These are phyloP conservation scores for Distichodus sexfasciatus DNA, from an alignment of 2,797 vertebrate species.

Conservation along the genomic window DNA sequence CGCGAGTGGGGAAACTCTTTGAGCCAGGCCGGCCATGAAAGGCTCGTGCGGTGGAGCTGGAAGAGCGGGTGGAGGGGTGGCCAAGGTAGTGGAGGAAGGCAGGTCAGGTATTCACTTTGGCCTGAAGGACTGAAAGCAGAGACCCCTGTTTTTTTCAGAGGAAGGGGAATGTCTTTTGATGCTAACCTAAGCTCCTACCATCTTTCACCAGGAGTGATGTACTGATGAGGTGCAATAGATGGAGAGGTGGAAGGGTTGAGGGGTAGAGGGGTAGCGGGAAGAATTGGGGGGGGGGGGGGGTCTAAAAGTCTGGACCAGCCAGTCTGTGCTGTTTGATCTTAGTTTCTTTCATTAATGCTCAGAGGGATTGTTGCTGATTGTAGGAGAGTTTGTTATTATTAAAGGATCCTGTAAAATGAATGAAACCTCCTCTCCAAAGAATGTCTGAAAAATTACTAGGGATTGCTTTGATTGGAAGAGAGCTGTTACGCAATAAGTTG, in stretches of 20 bases:
- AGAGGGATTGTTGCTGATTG: slow-evolving; percentile 26
- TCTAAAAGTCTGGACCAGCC: slow-evolving; percentile 9
- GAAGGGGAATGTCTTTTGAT: slow-evolving; percentile 53
- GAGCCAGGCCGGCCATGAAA: slow-evolving; percentile 73
- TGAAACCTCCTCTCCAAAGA: slow-evolving; percentile 16
- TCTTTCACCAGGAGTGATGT: slow-evolving; percentile 51
- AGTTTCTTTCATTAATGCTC: slow-evolving; percentile 9
- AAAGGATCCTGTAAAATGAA: slow-evolving; percentile 33
- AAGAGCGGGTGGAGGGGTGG: slow-evolving; percentile 31
- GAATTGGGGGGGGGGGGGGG: no score
- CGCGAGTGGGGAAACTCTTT: slow-evolving; percentile 70
- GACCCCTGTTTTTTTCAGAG: slow-evolving; percentile 63
- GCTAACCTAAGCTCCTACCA: slow-evolving; percentile 41
- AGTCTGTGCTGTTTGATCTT: slow-evolving; percentile 29
- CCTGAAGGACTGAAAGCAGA: slow-evolving; percentile 65
- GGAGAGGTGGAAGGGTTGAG: no score
- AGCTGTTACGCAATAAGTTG: not conserved
- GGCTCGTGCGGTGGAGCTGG: slow-evolving; percentile 53
- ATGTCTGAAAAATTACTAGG: slow-evolving; percentile 7
- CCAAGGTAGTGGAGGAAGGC: slow-evolving; percentile 44
- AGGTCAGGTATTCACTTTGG: slow-evolving; percentile 58
- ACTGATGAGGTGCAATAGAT: slow-evolving; percentile 49
- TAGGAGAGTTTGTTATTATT: slow-evolving; percentile 30
- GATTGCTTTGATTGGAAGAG: not conserved
- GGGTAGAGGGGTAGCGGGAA: no score